A percentile compares a stretch with the other conserved stretches of the same genome.
phyloP scores from a whole-genome alignment of 1,140 invertebrate species.

The Frieseomelitta varia region DNA sequence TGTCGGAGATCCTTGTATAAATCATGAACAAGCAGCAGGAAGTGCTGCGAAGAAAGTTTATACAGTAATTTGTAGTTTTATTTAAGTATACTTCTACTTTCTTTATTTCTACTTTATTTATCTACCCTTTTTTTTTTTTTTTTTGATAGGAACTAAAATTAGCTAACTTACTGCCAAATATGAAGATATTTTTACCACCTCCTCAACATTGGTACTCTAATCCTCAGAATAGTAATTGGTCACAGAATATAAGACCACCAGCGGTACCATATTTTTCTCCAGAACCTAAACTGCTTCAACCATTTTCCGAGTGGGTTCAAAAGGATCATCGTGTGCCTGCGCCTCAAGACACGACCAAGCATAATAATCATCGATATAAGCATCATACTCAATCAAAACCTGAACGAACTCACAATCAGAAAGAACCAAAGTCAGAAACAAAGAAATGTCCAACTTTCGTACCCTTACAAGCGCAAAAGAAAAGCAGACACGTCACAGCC shows the following conservation, averaged over 20 bases:
- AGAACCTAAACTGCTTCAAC: constrained; percentile 47
- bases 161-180: constrained; percentile 52
- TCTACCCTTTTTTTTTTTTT: constrained; percentile 14
- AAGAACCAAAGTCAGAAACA: constrained; percentile 66
- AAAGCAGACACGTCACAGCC: constrained; percentile 69
- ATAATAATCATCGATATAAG: constrained; percentile 36
- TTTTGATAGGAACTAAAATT: constrained; percentile 64
- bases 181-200: constrained; percentile 63
- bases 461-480: constrained; percentile 81
- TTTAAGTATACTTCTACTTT: not conserved
- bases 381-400: constrained; percentile 33
- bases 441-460: constrained; percentile 76
- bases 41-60: constrained; percentile 77
- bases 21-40: constrained; percentile 78
- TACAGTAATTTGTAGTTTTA: constrained; percentile 58
- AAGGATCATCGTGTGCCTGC: constrained; percentile 44
- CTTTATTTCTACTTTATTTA: constrained; percentile 4
- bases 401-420: constrained; percentile 20
- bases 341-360: constrained; percentile 19
- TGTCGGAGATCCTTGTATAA: constrained; percentile 71
- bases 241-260: constrained; percentile 58
- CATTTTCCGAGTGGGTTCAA: constrained; percentile 63
- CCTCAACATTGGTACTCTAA: constrained; percentile 71
- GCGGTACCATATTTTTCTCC: constrained; percentile 39
- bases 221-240: constrained; percentile 49